Evolutionary conservation across 2,797 vertebrate genomes (phyloP).

Genomic region (Acanthornis magna): DNA sequence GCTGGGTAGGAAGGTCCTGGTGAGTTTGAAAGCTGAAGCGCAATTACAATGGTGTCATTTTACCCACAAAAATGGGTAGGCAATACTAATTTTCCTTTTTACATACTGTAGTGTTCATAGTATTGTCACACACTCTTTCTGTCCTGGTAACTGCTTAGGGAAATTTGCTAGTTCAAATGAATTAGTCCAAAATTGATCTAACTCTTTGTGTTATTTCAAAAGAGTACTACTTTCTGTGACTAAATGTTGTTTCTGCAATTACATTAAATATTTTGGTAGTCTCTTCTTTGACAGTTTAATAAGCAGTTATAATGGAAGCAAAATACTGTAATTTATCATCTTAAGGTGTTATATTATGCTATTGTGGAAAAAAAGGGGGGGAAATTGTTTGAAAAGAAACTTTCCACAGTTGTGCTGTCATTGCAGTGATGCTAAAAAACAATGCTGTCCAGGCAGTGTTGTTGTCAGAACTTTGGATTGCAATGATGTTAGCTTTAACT

Average conservation of each 20-base stretch:
- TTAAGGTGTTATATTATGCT: not conserved
- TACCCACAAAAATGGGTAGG: not conserved
- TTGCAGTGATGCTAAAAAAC: not conserved
- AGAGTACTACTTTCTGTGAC: not conserved
- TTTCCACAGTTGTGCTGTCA: not conserved
- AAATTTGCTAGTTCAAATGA: not conserved
- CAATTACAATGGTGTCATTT: slow-evolving; percentile 2
- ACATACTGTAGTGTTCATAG: not conserved
- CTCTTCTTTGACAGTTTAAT: slow-evolving; percentile 11
- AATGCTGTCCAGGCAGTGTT: not conserved
- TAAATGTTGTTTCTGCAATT: not conserved
- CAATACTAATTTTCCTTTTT: not conserved
- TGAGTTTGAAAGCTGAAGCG: not conserved
- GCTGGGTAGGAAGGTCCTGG: not conserved
- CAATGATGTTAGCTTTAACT: not conserved
- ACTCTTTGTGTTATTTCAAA: not conserved
- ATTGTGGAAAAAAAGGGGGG: not conserved
- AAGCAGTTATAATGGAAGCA: not conserved
- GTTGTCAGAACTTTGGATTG: not conserved
- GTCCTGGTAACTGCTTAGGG: not conserved
- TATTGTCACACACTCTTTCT: not conserved
- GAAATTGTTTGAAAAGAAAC: not conserved
- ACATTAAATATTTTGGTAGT: not conserved
- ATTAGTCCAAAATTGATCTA: not conserved
- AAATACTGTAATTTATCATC: not conserved